Evolutionary conservation across 1,140 invertebrate species (phyloP), one percentile per base, ranked within the genome.

Genomic region (Hestina assimilis): DNA sequence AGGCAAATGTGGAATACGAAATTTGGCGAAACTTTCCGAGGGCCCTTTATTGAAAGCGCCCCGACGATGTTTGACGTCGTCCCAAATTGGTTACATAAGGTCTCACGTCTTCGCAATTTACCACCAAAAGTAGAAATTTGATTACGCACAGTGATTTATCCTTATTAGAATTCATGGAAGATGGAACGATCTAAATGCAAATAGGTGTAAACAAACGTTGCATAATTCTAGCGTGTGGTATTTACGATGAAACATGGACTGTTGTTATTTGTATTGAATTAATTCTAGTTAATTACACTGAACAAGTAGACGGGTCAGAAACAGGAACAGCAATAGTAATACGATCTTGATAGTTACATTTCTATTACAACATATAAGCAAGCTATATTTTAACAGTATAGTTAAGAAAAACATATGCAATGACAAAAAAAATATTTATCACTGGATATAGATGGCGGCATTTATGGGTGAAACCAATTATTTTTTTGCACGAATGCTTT

Each of bases 121-220:
- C 63, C 54, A 59, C 58, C 58, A 66, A 73, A 69, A 69, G 66
- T 70, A 63, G 59, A 66, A 72, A 69, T 70, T 67, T 72, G 66
- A 75, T 69, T 53, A 65, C 63, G 43, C 35, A 52, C 41, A 55
- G 71, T 78, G 73, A 78, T 77, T 74, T 69, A 71, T 66, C 60
- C 64, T 66, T 75, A 73, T 78, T 77, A 75, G 62, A 73, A 79
- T 77, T 80, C 77, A 80, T 73, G 60, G 60, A 62, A 62, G 64
- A 61, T 54, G 65, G 60, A 71, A 74, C 71, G 74, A 79, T 81
- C 61, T 77, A 77, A 77, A 81, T 81, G 78, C 69, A 72, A 81
- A 71, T 68, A 70, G 65, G 33, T 68, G 75, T 72, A 75, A 76
- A 81, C 75, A 78, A 74, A 81, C 56, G 58, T 56, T 29, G 59